Percentiles rank a stretch among this genome's conserved stretches.
Evolutionary conservation across 2,113 vertebrate genomes (phyloP).

Genomic region (Cavia porcellus): DNA sequence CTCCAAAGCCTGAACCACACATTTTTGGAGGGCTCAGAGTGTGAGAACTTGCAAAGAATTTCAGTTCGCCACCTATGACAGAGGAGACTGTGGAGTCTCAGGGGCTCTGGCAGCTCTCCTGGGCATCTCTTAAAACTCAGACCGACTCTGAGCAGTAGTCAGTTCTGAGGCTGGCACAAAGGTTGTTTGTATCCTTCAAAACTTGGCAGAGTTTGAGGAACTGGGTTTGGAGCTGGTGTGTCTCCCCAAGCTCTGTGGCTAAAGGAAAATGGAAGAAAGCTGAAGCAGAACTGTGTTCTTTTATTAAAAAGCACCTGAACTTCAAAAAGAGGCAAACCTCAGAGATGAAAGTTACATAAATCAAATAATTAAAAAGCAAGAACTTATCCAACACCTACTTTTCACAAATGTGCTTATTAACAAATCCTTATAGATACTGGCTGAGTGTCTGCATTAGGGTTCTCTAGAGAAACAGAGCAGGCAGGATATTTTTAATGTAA

Average conservation of each 20-base stretch:
- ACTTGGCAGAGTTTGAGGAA: neutral
- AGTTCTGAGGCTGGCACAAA: conserved; percentile 1
- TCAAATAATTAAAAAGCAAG: neutral
- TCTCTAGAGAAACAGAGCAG: neutral
- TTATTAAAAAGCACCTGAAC: neutral
- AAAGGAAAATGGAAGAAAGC: neutral
- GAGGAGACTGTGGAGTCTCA: neutral
- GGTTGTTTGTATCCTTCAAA: conserved; percentile 19
- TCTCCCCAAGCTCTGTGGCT: neutral
- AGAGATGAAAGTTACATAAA: neutral
- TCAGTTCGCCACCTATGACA: neutral
- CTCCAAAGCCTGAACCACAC: neutral
- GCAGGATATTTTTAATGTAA: neutral
- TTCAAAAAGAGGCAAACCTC: neutral
- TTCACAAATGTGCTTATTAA: neutral
- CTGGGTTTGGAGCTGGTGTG: neutral
- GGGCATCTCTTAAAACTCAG: neutral
- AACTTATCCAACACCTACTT: neutral
- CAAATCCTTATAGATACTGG: neutral
- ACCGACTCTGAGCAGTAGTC: neutral
- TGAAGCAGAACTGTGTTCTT: neutral
- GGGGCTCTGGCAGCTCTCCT: neutral
- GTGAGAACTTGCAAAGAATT: conserved; percentile 15
- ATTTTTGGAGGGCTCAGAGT: conserved; percentile 38
- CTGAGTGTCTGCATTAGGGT: neutral